Percentiles rank a stretch among this genome's conserved stretches.
phyloP scores from a whole-genome alignment of 1,140 invertebrate species.

The Neodiprion fabricii region DNA sequence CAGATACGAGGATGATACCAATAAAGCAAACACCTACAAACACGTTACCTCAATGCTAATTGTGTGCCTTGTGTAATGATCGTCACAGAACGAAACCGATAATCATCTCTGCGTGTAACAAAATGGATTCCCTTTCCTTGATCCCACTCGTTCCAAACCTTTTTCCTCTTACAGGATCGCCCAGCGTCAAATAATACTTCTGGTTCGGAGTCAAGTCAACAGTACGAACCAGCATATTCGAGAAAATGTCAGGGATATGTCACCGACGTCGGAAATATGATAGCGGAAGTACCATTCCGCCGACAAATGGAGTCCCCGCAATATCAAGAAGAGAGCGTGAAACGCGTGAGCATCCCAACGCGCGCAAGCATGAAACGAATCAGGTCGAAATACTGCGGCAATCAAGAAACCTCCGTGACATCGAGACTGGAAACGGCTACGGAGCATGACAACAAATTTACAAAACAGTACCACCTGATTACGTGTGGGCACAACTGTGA shows the following conservation, averaged over 20 bases:
- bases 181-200: neutral
- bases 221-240: neutral
- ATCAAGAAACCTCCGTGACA: neutral
- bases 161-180: neutral
- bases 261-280: neutral
- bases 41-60: neutral
- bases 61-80: neutral
- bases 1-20: neutral
- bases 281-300: neutral
- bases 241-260: neutral
- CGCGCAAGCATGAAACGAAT: conserved; percentile 1
- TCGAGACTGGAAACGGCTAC: neutral
- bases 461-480: neutral
- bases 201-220: neutral
- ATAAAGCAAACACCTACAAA: neutral
- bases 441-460: neutral
- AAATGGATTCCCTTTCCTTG: too few relatives aligned
- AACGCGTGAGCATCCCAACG: conserved; percentile 11
- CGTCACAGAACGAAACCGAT: too few relatives aligned
- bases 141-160: neutral
- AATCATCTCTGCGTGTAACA: too few relatives aligned
- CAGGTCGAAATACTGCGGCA: neutral
- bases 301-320: conserved; percentile 7
- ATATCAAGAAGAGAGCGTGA: conserved; percentile 10
- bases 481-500: neutral